phyloP scores from a whole-genome alignment of 2,113 vertebrate genomes.

The Nycticebus coucang region DNA sequence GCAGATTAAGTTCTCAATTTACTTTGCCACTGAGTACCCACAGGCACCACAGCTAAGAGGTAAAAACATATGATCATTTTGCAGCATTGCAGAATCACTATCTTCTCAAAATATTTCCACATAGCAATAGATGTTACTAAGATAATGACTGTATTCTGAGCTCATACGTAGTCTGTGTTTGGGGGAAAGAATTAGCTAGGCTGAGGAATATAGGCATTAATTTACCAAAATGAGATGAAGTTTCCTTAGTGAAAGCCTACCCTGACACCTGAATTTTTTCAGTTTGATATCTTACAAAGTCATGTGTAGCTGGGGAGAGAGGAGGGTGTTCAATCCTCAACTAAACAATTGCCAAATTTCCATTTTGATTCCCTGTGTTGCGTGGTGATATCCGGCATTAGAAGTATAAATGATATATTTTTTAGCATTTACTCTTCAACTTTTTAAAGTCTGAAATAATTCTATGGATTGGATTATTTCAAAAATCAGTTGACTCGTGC shows the following conservation, averaged over 20 bases:
- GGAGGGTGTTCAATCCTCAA: neutral
- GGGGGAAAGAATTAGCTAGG: slow-evolving; percentile 24
- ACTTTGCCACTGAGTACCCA: neutral
- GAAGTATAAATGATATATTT: neutral
- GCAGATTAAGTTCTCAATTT: neutral
- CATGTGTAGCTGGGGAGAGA: neutral
- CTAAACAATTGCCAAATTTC: neutral
- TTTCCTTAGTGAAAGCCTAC: slow-evolving; percentile 7
- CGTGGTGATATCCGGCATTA: neutral
- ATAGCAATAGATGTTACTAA: neutral
- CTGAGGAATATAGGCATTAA: neutral
- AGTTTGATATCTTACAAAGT: neutral
- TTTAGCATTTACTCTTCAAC: neutral
- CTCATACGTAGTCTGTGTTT: neutral
- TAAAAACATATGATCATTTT: neutral
- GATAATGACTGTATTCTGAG: neutral
- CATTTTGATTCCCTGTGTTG: neutral
- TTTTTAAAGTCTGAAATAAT: slow-evolving; percentile 20
- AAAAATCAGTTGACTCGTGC: neutral
- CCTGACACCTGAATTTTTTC: neutral
- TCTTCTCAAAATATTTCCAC: slow-evolving; percentile 45
- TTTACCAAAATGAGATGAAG: neutral
- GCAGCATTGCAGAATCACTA: neutral
- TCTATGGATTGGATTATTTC: neutral
- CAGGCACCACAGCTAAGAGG: neutral